A percentile compares a stretch with the other conserved stretches of the same genome.
phyloP scores from a whole-genome alignment of 2,888 invertebrate genomes.

The Tipula lateralis region DNA sequence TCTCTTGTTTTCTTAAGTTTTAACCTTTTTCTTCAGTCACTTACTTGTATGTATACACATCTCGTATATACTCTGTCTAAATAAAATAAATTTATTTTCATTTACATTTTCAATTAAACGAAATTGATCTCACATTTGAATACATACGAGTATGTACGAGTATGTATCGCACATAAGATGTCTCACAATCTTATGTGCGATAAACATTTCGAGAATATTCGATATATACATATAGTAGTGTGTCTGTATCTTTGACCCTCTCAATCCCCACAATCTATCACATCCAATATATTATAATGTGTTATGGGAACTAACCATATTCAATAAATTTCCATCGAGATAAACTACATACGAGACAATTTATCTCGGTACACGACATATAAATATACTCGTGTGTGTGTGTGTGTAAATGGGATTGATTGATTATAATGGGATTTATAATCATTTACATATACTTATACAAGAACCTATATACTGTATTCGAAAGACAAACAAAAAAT shows the following conservation, averaged over 20 bases:
- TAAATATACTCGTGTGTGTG: not conserved
- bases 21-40: not conserved
- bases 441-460: not conserved
- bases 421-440: not conserved
- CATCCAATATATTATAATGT: not conserved
- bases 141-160: not conserved
- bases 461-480: not conserved
- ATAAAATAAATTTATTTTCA: conserved; percentile 19
- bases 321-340: not conserved
- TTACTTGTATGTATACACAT: too few species aligned
- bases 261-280: not conserved
- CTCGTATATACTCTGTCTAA: conserved; percentile 11
- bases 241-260: not conserved
- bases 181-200: not conserved
- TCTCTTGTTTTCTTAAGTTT: not conserved
- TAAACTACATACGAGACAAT: not conserved
- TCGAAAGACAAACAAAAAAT: not conserved
- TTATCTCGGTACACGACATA: not conserved
- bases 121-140: conserved; percentile 24
- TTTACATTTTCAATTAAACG: conserved; percentile 24
- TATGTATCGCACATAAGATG: not conserved
- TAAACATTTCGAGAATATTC: not conserved
- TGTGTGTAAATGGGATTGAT: not conserved
- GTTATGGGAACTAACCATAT: not conserved
- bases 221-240: not conserved